Base-by-base conservation (phyloP, 64 coral and sea anemone species). In the Actinia equina region DNA sequence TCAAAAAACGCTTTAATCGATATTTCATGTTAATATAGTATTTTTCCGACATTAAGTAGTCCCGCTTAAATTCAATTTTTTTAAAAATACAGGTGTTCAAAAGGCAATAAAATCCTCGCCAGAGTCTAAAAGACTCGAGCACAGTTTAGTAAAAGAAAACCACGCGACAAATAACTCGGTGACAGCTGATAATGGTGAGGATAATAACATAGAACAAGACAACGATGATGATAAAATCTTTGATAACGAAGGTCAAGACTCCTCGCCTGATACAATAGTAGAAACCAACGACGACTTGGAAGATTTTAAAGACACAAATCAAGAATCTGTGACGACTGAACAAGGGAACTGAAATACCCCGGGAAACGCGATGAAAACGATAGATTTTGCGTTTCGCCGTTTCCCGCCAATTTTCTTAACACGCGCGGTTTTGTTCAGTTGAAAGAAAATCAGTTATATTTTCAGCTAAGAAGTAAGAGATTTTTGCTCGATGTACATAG, bases 221-320 rank as follows among this genome's bases (percentile, higher is more conserved):
- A 74, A 74, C 26, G 69, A 74, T 41, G 69, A 74, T 16, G 69
- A 74, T 13, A 74, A 74, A 41, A 74, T 26, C 20, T 4, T 74
- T 7, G 78, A 81, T 81, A 23, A 81, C 20, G 78, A 81, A n/a
- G 43, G 49, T 44, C 43, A 44, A 44, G 78, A 81, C 49, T 81
- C 78, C 1, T 81, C 78, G 18, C 78, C 78, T 20, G 78, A 81
- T 23, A 81, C 78, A 6, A 81, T 81, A 49, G 78, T 81, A 12
- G 78, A 81, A 17, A 81, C 13, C 3, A 81, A 81, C 78, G 78
- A 81, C 17, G 78, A 81, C 12, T 23, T 81, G 18, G 78, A 81
- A 49, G 78, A 81, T 52, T 49, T 81, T 20, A 46, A 25, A 44
- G 78, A 81, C 18, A 14, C 78, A 12, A 81, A 52, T 14, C 42